These are phyloP conservation scores for Strigops habroptila DNA, from an alignment of 2,113 vertebrate species.

Conservation along the genomic window DNA sequence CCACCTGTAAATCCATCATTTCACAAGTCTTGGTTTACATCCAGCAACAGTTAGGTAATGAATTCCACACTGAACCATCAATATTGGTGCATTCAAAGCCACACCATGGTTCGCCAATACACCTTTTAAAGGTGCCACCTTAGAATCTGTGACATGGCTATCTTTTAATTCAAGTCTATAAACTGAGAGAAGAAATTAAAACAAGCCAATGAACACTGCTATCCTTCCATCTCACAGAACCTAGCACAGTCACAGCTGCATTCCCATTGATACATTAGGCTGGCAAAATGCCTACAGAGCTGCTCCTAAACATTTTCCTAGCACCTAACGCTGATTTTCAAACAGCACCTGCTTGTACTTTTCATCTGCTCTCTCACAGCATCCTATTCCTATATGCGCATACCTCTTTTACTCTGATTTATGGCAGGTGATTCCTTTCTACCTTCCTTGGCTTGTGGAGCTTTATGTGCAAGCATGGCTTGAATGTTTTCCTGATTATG, in stretches of 20 bases:
- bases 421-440: background rate
- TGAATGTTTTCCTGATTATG: background rate
- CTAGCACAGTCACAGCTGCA: background rate
- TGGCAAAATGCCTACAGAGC: background rate
- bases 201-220: background rate
- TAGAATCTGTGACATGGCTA: constrained; percentile 9
- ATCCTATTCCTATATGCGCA: background rate
- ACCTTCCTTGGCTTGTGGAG: background rate
- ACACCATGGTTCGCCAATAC: background rate
- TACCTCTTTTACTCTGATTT: background rate
- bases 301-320: background rate
- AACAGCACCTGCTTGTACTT: background rate
- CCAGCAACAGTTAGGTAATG: background rate
- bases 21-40: constrained; percentile 59
- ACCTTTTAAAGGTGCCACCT: constrained; percentile 31
- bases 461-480: background rate
- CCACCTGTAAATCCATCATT: constrained; percentile 78
- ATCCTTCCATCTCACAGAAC: background rate
- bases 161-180: constrained; percentile 28
- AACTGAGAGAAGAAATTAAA: constrained; percentile 41
- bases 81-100: background rate
- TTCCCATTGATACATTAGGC: background rate
- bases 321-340: background rate
- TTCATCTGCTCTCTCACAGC: background rate
- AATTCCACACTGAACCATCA: background rate